Conservation (phyloP, 2,888 invertebrate species). For the Drosophila macrospina region DNA sequence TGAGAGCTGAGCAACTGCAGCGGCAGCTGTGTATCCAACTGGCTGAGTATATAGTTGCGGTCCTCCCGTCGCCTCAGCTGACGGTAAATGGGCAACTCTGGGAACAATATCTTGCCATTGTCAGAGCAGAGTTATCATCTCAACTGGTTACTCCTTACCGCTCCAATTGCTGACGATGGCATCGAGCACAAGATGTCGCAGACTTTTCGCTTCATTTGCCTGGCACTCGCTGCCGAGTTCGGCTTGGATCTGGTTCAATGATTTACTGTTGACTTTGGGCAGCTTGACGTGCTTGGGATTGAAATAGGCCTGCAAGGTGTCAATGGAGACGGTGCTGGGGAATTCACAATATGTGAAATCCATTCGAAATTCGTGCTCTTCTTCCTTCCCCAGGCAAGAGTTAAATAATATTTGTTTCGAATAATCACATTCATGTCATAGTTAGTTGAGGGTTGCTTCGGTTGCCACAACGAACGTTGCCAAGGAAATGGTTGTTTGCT, state of each 20-base stretch:
- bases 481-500: slow-evolving; percentile 10
- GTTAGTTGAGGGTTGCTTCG: neutral
- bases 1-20: slow-evolving; percentile 81
- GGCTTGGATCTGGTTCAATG: slow-evolving; percentile 51
- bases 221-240: slow-evolving; percentile 63
- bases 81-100: slow-evolving; percentile 82
- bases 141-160: slow-evolving; percentile 66
- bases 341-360: slow-evolving; percentile 82
- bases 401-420: slow-evolving; percentile 7
- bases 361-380: slow-evolving; percentile 63
- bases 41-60: slow-evolving; percentile 83
- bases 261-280: slow-evolving; percentile 67
- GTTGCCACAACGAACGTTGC: slow-evolving; percentile 7
- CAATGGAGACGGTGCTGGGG: slow-evolving; percentile 83
- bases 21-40: slow-evolving; percentile 82
- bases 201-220: slow-evolving; percentile 76
- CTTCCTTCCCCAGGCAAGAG: neutral
- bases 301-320: slow-evolving; percentile 84
- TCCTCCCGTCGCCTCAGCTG: slow-evolving; percentile 81
- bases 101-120: slow-evolving; percentile 12
- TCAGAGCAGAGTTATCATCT: slow-evolving; percentile 20
- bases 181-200: slow-evolving; percentile 83
- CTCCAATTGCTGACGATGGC: slow-evolving; percentile 83
- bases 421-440: slow-evolving; percentile 3
- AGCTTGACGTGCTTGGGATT: slow-evolving; percentile 67